Conservation (phyloP, 2,888 invertebrate species). For the Melangyna quadrimaculata region DNA sequence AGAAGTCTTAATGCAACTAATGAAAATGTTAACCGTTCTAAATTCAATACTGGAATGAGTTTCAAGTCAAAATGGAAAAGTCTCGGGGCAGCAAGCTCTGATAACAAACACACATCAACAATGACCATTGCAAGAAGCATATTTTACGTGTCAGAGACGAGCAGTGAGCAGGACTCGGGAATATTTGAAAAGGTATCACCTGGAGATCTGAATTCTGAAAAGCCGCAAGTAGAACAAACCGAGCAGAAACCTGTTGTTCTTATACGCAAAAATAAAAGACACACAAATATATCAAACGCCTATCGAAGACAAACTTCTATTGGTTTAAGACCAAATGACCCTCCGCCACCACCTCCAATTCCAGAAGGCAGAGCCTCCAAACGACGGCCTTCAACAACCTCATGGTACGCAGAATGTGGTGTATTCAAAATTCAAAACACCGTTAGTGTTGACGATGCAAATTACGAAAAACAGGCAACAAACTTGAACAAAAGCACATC, state of each 20-base stretch:
- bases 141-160: conserved; percentile 86
- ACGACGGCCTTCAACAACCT: conserved; percentile 80
- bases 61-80: conserved; percentile 85
- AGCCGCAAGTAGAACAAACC: conserved; percentile 56
- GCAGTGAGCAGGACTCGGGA: conserved; percentile 85
- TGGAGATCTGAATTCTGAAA: conserved; percentile 72
- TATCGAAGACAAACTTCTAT: conserved; percentile 78
- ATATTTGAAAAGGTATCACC: conserved; percentile 81
- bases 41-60: conserved; percentile 82
- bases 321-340: conserved; percentile 79
- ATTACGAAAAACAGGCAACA: conserved; percentile 28
- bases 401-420: conserved; percentile 88
- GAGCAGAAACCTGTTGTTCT: conserved; percentile 76
- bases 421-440: conserved; percentile 80
- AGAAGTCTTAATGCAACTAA: conserved; percentile 79
- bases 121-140: conserved; percentile 85
- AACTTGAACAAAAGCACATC: conserved; percentile 70
- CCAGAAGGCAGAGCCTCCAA: conserved; percentile 70
- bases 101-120: conserved; percentile 78
- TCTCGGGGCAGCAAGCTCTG: conserved; percentile 79
- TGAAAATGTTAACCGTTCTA: conserved; percentile 76
- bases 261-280: conserved; percentile 79
- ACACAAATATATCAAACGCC: conserved; percentile 73
- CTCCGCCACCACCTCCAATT: conserved; percentile 81
- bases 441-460: conserved; percentile 28